These are phyloP conservation scores for Drosophila pallidifrons DNA, from an alignment of 1,140 invertebrate species.

Conservation along the genomic window DNA sequence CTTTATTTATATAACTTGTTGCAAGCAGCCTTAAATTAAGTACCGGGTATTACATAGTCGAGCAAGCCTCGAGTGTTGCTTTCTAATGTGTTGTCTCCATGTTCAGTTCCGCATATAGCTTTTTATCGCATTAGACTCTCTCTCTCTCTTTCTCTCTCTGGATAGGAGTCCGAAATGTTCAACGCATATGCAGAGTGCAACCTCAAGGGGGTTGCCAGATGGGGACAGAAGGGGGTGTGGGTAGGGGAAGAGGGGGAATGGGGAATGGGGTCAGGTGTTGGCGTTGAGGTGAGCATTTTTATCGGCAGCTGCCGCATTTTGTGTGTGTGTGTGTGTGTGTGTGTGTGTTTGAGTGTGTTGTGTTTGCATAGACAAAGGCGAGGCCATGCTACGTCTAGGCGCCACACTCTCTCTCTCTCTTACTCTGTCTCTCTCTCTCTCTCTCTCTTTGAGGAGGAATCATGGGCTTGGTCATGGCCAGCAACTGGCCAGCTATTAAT, in stretches of 20 bases:
- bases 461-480: slow-evolving; percentile 30
- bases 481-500: slow-evolving; percentile 44
- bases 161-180: slow-evolving; percentile 14
- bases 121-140: slow-evolving; percentile 55
- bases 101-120: slow-evolving; percentile 41
- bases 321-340: slow-evolving; percentile 29
- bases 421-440: no score
- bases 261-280: slow-evolving; percentile 15
- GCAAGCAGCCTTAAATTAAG: no score
- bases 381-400: slow-evolving; percentile 23
- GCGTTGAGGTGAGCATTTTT: slow-evolving; percentile 63
- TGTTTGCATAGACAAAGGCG: slow-evolving; percentile 49
- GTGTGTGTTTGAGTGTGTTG: slow-evolving; percentile 12
- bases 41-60: no score
- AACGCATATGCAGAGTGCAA: slow-evolving; percentile 71
- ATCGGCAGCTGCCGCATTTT: slow-evolving; percentile 70
- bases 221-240: no score
- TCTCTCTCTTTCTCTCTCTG: neutral
- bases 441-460: neutral
- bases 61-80: no score
- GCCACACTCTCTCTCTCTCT: slow-evolving; percentile 14
- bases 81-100: slow-evolving; percentile 10
- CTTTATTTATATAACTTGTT: no score
- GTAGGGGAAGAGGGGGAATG: neutral
- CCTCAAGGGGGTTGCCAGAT: neutral